Conservation (phyloP, 2,113 vertebrate species). For the Origma solitaria region DNA sequence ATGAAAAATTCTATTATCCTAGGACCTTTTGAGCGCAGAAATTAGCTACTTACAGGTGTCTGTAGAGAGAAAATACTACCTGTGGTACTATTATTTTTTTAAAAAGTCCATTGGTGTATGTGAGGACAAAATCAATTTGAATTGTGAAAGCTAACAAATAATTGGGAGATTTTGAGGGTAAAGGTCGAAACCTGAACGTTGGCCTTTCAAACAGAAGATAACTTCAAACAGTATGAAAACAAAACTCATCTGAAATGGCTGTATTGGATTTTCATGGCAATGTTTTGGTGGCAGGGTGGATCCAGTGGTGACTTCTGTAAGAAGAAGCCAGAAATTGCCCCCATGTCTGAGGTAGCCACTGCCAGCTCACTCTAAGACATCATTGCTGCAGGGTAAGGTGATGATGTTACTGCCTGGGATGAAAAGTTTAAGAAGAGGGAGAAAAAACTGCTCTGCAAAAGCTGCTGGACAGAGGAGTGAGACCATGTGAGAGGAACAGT, state of each 20-base stretch:
- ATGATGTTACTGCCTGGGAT: accelerated
- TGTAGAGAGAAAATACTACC: not conserved
- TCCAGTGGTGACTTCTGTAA: not conserved
- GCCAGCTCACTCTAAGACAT: accelerated
- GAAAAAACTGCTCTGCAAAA: not conserved
- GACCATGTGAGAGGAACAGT: not conserved
- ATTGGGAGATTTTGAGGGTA: not conserved
- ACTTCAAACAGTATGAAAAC: not conserved
- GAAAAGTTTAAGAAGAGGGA: not conserved
- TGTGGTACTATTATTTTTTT: not conserved
- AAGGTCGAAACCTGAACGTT: not conserved
- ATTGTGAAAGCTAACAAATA: not conserved
- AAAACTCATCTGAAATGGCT: not conserved
- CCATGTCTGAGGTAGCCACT: accelerated
- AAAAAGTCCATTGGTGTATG: not conserved
- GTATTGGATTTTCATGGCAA: not conserved
- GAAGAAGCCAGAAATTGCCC: not conserved
- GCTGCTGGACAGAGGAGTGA: accelerated
- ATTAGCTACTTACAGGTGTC: not conserved
- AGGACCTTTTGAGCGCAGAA: not conserved
- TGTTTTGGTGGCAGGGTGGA: not conserved
- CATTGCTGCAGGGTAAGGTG: accelerated
- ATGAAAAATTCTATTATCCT: not conserved
- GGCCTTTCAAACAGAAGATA: not conserved
- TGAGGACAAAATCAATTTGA: not conserved